A percentile compares a stretch with the other conserved stretches of the same genome.
phyloP scores from a whole-genome alignment of 2,113 vertebrate genomes.

The Hoplias malabaricus region DNA sequence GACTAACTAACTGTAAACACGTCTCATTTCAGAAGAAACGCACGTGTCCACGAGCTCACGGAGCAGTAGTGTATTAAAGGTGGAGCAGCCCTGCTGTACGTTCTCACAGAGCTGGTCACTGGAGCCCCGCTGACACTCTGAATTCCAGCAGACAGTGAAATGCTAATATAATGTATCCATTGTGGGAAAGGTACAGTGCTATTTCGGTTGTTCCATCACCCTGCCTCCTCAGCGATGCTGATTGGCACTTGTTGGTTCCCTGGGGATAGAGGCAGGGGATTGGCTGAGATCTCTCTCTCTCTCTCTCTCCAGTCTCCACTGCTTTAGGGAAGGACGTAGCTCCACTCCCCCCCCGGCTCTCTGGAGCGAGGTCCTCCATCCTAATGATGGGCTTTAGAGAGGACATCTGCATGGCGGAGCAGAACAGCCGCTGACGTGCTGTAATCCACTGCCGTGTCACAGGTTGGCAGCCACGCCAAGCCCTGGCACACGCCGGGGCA shows the following conservation, averaged over 20 bases:
- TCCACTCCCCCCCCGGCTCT: constrained; percentile 24
- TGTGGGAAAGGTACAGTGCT: constrained; percentile 5
- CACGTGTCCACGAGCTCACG: too few relatives aligned
- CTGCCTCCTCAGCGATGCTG: constrained; percentile 23
- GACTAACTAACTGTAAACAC: too few relatives aligned
- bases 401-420: constrained; percentile 49
- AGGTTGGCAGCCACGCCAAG: constrained; percentile 43
- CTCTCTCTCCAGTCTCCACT: background rate
- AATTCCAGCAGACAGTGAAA: constrained; percentile 15
- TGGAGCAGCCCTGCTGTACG: too few relatives aligned
- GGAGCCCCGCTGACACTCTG: background rate
- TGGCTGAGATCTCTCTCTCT: constrained; percentile 17
- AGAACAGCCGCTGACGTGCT: constrained; percentile 42
- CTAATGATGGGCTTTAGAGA: constrained; percentile 54
- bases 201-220: constrained; percentile 12
- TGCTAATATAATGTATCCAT: constrained; percentile 18
- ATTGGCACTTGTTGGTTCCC: constrained; percentile 37
- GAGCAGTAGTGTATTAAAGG: too few relatives aligned
- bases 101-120: background rate
- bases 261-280: background rate
- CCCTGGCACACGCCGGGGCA: constrained; percentile 47
- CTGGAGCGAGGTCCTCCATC: constrained; percentile 49
- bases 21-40: too few relatives aligned
- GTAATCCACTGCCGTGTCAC: constrained; percentile 57
- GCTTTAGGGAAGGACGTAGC: background rate